phyloP scores from a whole-genome alignment of 2,888 invertebrate genomes.

The Drosophila pseudotalamancana region DNA sequence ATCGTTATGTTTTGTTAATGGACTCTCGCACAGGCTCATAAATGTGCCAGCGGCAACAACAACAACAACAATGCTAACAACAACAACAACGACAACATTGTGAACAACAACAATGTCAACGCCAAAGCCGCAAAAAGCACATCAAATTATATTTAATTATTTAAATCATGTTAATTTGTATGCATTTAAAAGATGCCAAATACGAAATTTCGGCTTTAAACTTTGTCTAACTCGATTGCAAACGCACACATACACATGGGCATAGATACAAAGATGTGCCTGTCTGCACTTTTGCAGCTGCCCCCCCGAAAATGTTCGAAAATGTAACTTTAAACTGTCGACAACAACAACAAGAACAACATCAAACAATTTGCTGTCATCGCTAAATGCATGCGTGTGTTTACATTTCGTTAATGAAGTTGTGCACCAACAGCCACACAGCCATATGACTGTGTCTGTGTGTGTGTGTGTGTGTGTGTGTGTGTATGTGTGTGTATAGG shows the following conservation, averaged over 20 bases:
- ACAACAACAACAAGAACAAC: constrained; percentile 49
- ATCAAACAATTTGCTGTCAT: constrained; percentile 74
- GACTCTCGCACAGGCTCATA: constrained; percentile 63
- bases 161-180: constrained; percentile 78
- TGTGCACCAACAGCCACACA: constrained; percentile 47
- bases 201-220: constrained; percentile 54
- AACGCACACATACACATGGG: constrained; percentile 12
- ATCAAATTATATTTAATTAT: constrained; percentile 78
- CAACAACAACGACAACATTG: constrained; percentile 16
- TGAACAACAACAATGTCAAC: constrained; percentile 14
- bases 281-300: constrained; percentile 35
- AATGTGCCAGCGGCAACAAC: constrained; percentile 40
- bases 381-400: constrained; percentile 74
- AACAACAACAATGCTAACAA: constrained; percentile 13
- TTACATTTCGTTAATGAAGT: constrained; percentile 79
- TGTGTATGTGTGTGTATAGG: constrained; percentile 2
- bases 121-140: constrained; percentile 57
- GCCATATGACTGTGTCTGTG: constrained; percentile 18
- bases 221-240: constrained; percentile 41
- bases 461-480: constrained; percentile 3
- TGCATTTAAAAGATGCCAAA: constrained; percentile 51
- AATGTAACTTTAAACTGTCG: constrained; percentile 75
- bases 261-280: constrained; percentile 42
- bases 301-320: constrained; percentile 37
- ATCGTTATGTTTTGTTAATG: constrained; percentile 82